Evolutionary conservation across 2,797 vertebrate species (phyloP).

Genomic region (Pteropus rufus): DNA sequence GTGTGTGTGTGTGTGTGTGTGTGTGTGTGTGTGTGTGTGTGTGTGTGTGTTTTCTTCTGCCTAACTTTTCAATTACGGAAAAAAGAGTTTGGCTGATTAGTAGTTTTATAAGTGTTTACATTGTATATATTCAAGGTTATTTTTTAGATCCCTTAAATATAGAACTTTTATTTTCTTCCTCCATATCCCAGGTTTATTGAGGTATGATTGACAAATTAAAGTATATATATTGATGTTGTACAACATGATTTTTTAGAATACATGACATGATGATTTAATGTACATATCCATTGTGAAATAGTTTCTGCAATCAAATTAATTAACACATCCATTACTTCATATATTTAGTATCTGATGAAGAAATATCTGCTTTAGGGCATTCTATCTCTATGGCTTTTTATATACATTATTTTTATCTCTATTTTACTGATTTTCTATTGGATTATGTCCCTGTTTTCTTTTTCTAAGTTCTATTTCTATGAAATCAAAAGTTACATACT

Average conservation of each 20-base stretch:
- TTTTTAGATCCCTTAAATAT: not conserved
- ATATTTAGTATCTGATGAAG: not conserved
- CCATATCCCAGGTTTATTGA: not conserved
- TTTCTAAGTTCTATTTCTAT: not conserved
- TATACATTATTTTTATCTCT: constrained; percentile 15
- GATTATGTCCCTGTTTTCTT: not conserved
- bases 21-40: no score
- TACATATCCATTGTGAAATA: not conserved
- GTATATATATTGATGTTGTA: not conserved
- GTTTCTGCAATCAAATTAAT: not conserved
- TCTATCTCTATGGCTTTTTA: not conserved
- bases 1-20: no score
- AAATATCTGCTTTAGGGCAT: not conserved
- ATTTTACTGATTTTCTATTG: not conserved
- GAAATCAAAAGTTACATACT: not conserved
- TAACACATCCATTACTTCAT: not conserved
- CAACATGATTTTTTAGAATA: not conserved
- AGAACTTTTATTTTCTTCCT: not conserved
- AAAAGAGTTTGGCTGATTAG: not conserved
- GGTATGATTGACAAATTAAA: not conserved
- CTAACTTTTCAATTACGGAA: not conserved
- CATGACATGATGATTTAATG: not conserved
- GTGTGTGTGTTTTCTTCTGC: not conserved
- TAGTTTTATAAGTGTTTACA: not conserved
- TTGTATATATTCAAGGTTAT: not conserved